These are phyloP conservation scores for Dermatemys mawii DNA, from an alignment of 2,113 vertebrate species.

Conservation along the genomic window DNA sequence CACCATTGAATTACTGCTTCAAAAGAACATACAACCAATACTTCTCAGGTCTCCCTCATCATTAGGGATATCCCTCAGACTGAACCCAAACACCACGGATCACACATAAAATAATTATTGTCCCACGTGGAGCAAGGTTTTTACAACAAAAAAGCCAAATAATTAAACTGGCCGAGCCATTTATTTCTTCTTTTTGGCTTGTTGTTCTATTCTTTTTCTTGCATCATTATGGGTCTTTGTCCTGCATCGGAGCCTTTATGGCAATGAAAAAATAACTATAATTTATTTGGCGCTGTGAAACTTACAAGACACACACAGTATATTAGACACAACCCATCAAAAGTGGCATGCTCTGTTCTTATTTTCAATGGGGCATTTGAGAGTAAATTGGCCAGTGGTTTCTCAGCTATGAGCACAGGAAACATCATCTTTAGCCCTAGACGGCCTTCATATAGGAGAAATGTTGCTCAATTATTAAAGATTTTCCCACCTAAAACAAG, in stretches of 20 bases:
- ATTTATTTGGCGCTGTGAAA: not conserved
- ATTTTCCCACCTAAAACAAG: not conserved
- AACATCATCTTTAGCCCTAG: not conserved
- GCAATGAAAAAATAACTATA: not conserved
- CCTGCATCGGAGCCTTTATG: conserved; percentile 17
- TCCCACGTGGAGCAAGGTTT: not conserved
- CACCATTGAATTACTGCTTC: not conserved
- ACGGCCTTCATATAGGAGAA: not conserved
- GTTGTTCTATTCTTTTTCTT: not conserved
- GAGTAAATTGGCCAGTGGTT: not conserved
- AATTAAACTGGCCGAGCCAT: not conserved
- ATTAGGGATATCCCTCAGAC: not conserved
- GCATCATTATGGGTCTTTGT: not conserved
- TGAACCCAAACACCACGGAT: not conserved
- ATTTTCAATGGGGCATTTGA: not conserved
- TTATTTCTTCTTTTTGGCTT: not conserved
- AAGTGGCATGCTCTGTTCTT: not conserved
- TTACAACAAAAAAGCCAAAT: not conserved
- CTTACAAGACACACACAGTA: not conserved
- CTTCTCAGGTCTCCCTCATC: not conserved
- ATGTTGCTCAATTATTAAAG: not conserved
- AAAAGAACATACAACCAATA: not conserved
- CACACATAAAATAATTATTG: not conserved
- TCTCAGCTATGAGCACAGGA: not conserved
- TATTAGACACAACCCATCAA: not conserved